These are phyloP conservation scores for Holacanthella duospinosa DNA, from an alignment of 2,888 invertebrate species.

Conservation along the genomic window DNA sequence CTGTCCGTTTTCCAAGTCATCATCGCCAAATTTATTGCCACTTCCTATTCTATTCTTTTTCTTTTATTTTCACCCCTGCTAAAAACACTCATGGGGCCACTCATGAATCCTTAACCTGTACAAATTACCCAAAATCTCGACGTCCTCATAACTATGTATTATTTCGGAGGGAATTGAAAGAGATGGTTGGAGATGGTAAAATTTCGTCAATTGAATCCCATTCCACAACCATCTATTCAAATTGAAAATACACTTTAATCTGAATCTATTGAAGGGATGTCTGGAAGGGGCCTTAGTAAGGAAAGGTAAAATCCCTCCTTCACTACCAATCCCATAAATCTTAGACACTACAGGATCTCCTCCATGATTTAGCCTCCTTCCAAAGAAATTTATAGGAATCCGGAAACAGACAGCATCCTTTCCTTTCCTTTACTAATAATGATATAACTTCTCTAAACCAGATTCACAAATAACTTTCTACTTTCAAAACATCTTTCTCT, in stretches of 20 bases:
- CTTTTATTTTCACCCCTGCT: constrained; percentile 22
- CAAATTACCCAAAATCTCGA: constrained; percentile 24
- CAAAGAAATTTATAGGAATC: too few relatives aligned
- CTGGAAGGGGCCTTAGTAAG: too few relatives aligned
- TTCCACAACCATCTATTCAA: neutral
- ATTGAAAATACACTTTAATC: neutral
- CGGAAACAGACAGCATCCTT: too few relatives aligned
- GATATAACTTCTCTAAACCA: too few relatives aligned
- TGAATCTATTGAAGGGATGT: neutral
- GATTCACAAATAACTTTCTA: too few relatives aligned
- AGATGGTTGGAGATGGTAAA: neutral
- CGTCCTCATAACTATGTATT: constrained; percentile 9
- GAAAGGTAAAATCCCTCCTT: too few relatives aligned
- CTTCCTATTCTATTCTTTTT: constrained; percentile 29
- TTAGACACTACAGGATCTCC: too few relatives aligned
- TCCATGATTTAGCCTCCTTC: too few relatives aligned
- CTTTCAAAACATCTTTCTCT: too few relatives aligned
- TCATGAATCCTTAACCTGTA: constrained; percentile 28
- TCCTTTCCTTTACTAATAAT: too few relatives aligned
- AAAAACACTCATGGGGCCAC: constrained; percentile 37
- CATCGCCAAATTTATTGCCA: constrained; percentile 38
- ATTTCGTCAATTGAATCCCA: neutral
- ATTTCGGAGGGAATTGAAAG: neutral
- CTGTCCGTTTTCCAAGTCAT: constrained; percentile 23
- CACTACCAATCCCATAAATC: too few relatives aligned